Base-by-base conservation (phyloP, 2,888 invertebrate genomes). In the Agonopterix alstromeriana region DNA sequence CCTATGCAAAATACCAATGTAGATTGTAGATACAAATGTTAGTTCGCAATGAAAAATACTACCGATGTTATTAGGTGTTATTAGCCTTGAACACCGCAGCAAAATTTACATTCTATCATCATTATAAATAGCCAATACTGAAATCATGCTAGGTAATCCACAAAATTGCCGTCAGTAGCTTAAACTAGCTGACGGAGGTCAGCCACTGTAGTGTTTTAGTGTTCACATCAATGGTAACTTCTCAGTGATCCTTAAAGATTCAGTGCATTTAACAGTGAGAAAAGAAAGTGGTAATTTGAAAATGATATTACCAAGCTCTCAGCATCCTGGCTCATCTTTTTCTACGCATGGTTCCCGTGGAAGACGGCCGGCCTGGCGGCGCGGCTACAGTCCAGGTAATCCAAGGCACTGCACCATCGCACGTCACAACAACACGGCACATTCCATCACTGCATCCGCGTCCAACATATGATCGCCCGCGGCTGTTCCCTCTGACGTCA, bases 271-370 rank as follows among this genome's bases (percentile, higher is more conserved):
- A 10, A n/a, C 38, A 38, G 38, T 38, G 38, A 10, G 4, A 10
- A 10, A n/a, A 10, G 3, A 5, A 3, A 38, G 38, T 38, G 38
- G 38, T 5, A 10, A 67, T 68, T 70, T 66, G 64, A 72, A 80
- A 84, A 63, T 85, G 77, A 87, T 85, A 88, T 87, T 89, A 92
- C 92, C 92, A 92, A 92, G 90, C 92, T 92, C 90, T 92, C 92
- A 71, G 91, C 92, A 92, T 92, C 92, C 79, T 90, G 85, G 90
- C 89, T 92, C 92, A 92, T 92, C 91, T 90, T 92, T 92, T 91
- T 88, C 90, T 90, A 86, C 90, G 85, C 92, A 92, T 92, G 90
- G 88, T 91, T 85, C 79, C 68, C 76, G 76, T 67, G 58, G 68
- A 73, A 67, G 71, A 78, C 69, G 78, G 76, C 82, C 84, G 80